phyloP scores from a whole-genome alignment of 2,113 vertebrate genomes.

The Cheirogaleus medius region DNA sequence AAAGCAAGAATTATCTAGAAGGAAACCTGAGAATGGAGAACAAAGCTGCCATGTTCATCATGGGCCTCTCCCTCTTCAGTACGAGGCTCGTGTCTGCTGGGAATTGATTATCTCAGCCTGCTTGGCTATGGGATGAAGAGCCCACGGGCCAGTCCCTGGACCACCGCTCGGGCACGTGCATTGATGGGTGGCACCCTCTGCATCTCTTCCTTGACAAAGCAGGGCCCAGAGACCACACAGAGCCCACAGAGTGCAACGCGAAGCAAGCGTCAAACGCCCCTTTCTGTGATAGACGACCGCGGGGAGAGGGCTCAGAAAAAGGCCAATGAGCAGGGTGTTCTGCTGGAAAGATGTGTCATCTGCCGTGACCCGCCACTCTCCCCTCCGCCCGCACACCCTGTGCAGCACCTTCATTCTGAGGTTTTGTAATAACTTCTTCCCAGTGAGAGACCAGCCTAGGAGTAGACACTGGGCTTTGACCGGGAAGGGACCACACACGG shows the following conservation, averaged over 20 bases:
- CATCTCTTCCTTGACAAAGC: not conserved
- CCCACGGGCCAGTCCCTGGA: not conserved
- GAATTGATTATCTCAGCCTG: not conserved
- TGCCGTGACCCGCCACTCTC: not conserved
- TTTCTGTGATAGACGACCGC: not conserved
- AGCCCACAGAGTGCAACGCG: not conserved
- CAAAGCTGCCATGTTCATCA: not conserved
- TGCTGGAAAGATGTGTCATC: not conserved
- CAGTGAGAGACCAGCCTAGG: not conserved
- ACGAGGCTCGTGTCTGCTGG: not conserved
- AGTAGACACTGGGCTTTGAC: not conserved
- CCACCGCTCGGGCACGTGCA: not conserved
- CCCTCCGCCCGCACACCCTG: not conserved
- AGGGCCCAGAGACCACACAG: not conserved
- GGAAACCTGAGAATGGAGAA: not conserved
- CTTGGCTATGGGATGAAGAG: not conserved
- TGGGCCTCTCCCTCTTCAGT: not conserved
- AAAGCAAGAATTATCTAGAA: not conserved
- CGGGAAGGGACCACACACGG: not conserved
- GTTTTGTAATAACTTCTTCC: not conserved
- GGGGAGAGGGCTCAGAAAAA: not conserved
- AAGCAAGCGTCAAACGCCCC: not conserved
- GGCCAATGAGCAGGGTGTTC: not conserved
- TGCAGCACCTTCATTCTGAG: not conserved
- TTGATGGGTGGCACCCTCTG: not conserved